phyloP scores from a whole-genome alignment of 2,113 vertebrate genomes.

The Corydoras sp. region DNA sequence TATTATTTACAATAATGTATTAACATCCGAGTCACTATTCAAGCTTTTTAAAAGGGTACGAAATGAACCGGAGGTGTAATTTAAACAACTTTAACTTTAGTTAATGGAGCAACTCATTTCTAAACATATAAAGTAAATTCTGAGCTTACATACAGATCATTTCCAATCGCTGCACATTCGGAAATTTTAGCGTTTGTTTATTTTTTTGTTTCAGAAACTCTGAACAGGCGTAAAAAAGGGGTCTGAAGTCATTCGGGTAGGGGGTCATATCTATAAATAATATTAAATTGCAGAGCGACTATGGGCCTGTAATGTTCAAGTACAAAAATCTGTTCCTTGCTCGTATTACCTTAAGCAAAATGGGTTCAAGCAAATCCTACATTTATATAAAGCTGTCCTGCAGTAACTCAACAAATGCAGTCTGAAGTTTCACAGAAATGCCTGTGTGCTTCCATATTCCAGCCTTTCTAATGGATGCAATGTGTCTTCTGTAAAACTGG shows the following conservation, averaged over 20 bases:
- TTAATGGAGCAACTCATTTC: conserved; percentile 4
- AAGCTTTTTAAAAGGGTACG: not conserved
- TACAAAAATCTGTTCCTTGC: not conserved
- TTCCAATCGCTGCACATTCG: not conserved
- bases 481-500: conserved; percentile 36
- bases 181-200: no score
- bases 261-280: not conserved
- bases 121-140: not conserved
- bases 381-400: conserved; percentile 35
- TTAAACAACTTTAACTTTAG: not conserved
- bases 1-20: conserved; percentile 27
- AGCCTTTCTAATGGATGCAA: conserved; percentile 38
- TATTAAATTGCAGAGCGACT: not conserved
- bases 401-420: conserved; percentile 28
- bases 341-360: conserved; percentile 1
- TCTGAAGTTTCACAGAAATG: conserved; percentile 34
- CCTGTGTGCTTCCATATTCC: conserved; percentile 34
- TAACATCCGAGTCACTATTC: conserved; percentile 24
- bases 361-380: conserved; percentile 13
- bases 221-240: no score
- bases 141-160: not conserved
- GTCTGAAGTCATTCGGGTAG: no score
- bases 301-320: not conserved
- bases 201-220: no score
- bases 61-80: conserved; percentile 9